Base-by-base conservation (phyloP, 2,888 invertebrate species). In the Drosophila infuscata region DNA sequence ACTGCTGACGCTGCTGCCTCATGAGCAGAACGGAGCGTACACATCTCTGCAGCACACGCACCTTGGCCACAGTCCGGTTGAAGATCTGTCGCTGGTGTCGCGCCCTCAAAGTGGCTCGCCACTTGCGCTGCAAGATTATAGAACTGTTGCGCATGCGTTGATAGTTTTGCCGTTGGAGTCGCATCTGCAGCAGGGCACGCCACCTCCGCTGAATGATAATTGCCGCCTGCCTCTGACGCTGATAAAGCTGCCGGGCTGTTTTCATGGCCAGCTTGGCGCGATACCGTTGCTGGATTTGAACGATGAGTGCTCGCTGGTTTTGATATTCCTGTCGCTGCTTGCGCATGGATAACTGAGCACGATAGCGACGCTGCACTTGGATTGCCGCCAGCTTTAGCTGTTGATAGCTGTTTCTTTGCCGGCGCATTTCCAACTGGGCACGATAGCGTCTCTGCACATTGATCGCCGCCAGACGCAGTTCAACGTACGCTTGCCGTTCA, bases 1-100 rank as follows among this genome's bases (percentile, higher is more conserved):
- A 86, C 11, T 71, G 35, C 4, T 25, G 33, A 9, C 87, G 87
- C 12, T 83, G 68, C 17, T 52, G 33, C 3, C 38, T 62, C 82
- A 83, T 83, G 6, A 38, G 51, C 30, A 79, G 20, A 15, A 62
- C 51, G n/a, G 91, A 92, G n/a, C 94, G 93, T 76, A 94, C 92
- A 59, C 82, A 82, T 32, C 88, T 84, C 79, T 95, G 95, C 43
- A 83, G 8, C 0, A 73, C 32, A 5, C 75, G 56, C 12, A 84
- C 60, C 25, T 71, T 66, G 0, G 38, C 29, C 0, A 84, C 36
- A 7, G 81, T 79, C 0, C 60, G 25, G 17, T 78, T 35, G 54
- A 79, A 91, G 6, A 59, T 38, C 9, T 65, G 52, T 0, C 83
- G 82, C 36, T 77, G 78, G 2, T 15, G 41, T 6, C 84, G 90